These are phyloP conservation scores for Apostichopus californicus DNA, from an alignment of 35 echinoderm and acorn worm genomes.

Conservation along the genomic window DNA sequence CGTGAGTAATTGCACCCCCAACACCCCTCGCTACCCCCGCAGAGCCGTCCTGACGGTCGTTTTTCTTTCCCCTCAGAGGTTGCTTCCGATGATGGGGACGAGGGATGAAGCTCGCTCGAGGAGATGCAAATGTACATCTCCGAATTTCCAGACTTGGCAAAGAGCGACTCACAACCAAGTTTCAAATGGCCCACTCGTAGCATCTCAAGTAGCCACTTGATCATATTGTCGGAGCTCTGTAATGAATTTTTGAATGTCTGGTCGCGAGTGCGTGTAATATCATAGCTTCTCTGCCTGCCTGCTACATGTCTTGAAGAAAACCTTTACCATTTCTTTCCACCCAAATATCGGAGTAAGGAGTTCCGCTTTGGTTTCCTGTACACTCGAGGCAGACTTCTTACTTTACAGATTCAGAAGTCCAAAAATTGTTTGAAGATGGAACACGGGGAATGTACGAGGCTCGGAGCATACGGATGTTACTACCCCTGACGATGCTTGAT, in stretches of 20 bases:
- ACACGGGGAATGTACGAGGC: background rate
- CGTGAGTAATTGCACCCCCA: background rate
- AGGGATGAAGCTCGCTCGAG: background rate
- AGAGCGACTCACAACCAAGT: slow-evolving; percentile 41
- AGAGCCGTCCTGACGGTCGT: background rate
- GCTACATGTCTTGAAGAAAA: slow-evolving; percentile 8
- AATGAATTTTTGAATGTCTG: slow-evolving; percentile 54
- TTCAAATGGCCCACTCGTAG: slow-evolving; percentile 46
- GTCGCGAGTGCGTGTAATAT: slow-evolving; percentile 25
- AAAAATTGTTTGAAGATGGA: background rate
- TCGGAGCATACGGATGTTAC: no score
- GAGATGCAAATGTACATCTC: slow-evolving; percentile 35
- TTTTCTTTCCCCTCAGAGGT: slow-evolving; percentile 12
- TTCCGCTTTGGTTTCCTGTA: slow-evolving; percentile 22
- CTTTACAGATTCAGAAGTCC: background rate
- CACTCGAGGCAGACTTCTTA: slow-evolving; percentile 14
- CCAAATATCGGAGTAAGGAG: background rate
- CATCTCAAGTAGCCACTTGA: slow-evolving; percentile 48
- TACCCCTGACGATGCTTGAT: no score
- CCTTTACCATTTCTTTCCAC: slow-evolving; percentile 7
- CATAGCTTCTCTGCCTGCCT: slow-evolving; percentile 2
- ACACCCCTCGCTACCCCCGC: background rate
- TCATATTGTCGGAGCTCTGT: slow-evolving; percentile 45
- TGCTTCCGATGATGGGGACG: slow-evolving; percentile 8
- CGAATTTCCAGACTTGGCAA: background rate